phyloP scores from a whole-genome alignment of 2,888 invertebrate species.

The Hypolimnas misippus region DNA sequence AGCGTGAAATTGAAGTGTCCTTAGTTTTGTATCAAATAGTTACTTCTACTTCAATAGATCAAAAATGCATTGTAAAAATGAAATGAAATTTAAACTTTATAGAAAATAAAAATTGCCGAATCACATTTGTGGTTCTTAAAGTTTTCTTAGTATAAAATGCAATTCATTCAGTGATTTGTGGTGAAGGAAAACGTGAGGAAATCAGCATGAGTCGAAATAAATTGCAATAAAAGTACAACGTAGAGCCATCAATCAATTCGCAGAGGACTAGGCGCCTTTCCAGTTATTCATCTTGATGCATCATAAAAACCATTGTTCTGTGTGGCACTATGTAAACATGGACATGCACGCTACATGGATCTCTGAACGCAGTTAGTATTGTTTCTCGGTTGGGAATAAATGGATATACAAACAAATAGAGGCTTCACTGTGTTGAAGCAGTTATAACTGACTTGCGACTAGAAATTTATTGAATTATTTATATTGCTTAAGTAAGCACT shows the following conservation, averaged over 20 bases:
- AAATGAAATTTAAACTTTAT: neutral
- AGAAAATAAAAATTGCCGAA: neutral
- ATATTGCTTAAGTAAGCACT: too few species aligned
- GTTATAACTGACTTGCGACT: too few species aligned
- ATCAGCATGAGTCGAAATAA: neutral
- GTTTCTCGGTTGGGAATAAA: too few species aligned
- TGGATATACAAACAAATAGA: too few species aligned
- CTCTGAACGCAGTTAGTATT: neutral
- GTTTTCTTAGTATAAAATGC: neutral
- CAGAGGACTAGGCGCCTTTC: neutral
- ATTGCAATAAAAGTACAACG: neutral
- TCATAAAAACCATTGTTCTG: neutral
- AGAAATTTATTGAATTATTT: too few species aligned
- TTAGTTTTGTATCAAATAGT: neutral
- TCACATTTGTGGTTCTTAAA: neutral
- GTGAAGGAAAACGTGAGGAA: neutral
- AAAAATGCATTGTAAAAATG: neutral
- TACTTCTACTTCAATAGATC: neutral
- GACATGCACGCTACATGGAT: neutral
- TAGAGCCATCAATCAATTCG: slow-evolving; percentile 2
- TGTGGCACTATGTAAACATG: slow-evolving; percentile 1
- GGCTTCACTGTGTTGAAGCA: too few species aligned
- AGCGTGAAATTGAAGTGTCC: slow-evolving; percentile 32
- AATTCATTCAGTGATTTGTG: neutral
- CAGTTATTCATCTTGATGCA: neutral